Evolutionary conservation across 2,797 vertebrate genomes (phyloP), one percentile per base, ranked within the genome.

Genomic region (Melanotaenia nigrans): DNA sequence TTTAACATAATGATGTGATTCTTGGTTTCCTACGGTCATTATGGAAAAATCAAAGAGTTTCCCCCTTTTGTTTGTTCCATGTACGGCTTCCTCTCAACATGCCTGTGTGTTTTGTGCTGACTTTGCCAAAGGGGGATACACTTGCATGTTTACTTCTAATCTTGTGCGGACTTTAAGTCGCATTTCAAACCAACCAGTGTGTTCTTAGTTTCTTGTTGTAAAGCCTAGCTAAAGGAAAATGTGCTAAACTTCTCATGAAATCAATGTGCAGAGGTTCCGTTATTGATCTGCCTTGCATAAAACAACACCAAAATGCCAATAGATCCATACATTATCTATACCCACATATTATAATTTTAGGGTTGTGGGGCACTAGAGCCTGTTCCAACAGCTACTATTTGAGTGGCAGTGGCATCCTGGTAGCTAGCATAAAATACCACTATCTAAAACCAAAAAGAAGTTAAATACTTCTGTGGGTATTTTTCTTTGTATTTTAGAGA

Each of bases 1-100:
- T 76, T 82, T 25, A 78, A 77, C 79, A 71, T 88, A 88, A 86
- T 72, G 79, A 85, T 83, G 78, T 38, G 80, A 85, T 79, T 83
- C 71, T 45, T 62, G 70, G 63, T 82, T 82, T 75, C 61, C 61
- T 36, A 51, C 62, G 81, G 73, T 87, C 86, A 81, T 84, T 83
- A 83, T 62, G 42, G 65, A 71, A 77, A 47, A 65, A 90, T 84
- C 62, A 84, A 70, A 87, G 67, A 71, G 22, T 54, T 77, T 61
- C 73, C 63, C 76, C 82, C 81, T 77, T 78, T 68, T 66, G 49
- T 81, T 77, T 73, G 33, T 55, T 61, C n/a, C 55, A 10, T 56
- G 61, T 67, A 7, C 1, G 45, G 53, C 33, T 65, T 73, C 61
- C 25, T 81, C 61, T 69, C 57, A 38, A 35, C 74, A 35, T 64